Evolutionary conservation across 2,888 invertebrate species (phyloP).

Genomic region (Anarsia innoxiella): DNA sequence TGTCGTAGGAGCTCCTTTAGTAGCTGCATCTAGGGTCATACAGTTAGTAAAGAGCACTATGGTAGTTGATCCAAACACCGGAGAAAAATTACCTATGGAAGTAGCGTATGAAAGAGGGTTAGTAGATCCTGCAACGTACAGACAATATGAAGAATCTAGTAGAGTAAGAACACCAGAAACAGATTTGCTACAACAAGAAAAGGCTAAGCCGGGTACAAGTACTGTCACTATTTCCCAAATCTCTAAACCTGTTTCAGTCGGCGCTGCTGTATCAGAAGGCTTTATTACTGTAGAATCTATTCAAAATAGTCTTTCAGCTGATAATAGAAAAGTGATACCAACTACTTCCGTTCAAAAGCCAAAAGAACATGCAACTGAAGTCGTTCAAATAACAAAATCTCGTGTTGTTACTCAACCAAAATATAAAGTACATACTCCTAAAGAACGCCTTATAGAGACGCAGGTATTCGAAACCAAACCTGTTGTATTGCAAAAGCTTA

Average conservation of each 20-base stretch:
- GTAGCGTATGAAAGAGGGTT: constrained; percentile 86
- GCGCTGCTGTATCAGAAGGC: constrained; percentile 75
- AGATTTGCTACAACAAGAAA: constrained; percentile 23
- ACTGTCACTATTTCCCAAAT: constrained; percentile 37
- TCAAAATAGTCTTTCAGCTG: constrained; percentile 57
- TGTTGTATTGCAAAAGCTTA: constrained; percentile 84
- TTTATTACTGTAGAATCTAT: constrained; percentile 71
- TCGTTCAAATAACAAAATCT: constrained; percentile 75
- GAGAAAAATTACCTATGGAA: constrained; percentile 85
- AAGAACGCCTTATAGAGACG: constrained; percentile 72
- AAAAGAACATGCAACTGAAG: constrained; percentile 48
- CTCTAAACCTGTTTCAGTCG: constrained; percentile 73
- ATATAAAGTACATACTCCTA: constrained; percentile 78
- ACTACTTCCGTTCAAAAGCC: constrained; percentile 26
- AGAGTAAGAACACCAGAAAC: constrained; percentile 47
- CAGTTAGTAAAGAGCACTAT: constrained; percentile 78
- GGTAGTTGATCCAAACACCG: constrained; percentile 86
- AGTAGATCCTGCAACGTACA: constrained; percentile 75
- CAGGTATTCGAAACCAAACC: constrained; percentile 80
- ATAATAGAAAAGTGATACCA: constrained; percentile 39
- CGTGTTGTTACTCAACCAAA: constrained; percentile 78
- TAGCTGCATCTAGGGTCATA: constrained; percentile 81
- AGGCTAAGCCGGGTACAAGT: constrained; percentile 25
- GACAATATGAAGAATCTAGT: constrained; percentile 67
- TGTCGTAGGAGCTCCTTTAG: constrained; percentile 84